A percentile compares a stretch with the other conserved stretches of the same genome.
phyloP scores from a whole-genome alignment of 2,113 vertebrate species.

The Pelvicachromis taeniatus region DNA sequence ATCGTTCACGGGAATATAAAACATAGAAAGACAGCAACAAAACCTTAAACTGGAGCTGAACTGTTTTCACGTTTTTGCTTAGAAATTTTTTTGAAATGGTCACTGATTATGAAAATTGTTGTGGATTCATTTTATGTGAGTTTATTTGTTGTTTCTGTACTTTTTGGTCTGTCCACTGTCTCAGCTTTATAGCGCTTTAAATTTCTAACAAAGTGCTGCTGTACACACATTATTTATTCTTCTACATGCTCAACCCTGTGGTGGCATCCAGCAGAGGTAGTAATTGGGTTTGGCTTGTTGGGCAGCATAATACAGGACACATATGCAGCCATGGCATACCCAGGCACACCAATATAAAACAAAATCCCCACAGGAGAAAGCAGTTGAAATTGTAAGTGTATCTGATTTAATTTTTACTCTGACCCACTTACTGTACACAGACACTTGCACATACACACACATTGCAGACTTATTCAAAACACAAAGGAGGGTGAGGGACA shows the following conservation, averaged over 20 bases:
- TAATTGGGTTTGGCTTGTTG: background rate
- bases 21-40: background rate
- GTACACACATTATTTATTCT: background rate
- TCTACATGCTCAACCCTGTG: background rate
- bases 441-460: background rate
- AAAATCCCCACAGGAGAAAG: background rate
- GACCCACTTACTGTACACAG: constrained; percentile 44
- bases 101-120: background rate
- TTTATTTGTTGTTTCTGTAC: background rate
- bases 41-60: background rate
- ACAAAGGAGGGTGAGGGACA: constrained; percentile 25
- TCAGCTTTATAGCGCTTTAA: background rate
- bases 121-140: background rate
- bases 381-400: background rate
- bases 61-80: background rate
- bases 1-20: background rate
- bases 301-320: background rate
- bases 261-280: constrained; percentile 1
- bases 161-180: background rate
- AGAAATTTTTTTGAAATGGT: background rate
- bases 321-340: background rate
- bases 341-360: background rate
- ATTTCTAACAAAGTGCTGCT: background rate
- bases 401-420: constrained; percentile 16
- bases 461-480: constrained; percentile 28